phyloP scores from a whole-genome alignment of 1,140 invertebrate genomes.

The Latrodectus geometricus region DNA sequence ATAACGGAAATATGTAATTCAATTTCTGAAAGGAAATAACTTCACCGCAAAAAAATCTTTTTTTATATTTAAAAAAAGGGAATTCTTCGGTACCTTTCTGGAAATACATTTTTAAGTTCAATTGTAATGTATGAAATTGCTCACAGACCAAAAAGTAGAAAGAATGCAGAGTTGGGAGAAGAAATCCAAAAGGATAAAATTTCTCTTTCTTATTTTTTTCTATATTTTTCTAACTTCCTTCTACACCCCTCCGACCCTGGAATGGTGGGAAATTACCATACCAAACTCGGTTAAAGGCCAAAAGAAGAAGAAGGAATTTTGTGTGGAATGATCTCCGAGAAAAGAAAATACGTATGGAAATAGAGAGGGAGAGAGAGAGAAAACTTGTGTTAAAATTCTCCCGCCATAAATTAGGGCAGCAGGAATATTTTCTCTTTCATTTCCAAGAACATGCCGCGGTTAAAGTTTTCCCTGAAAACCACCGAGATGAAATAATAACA shows the following conservation, averaged over 20 bases:
- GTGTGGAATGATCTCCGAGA: constrained; percentile 18
- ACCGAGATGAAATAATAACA: no score
- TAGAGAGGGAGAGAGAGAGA: not conserved
- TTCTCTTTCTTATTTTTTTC: constrained; percentile 27
- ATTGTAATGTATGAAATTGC: constrained; percentile 42
- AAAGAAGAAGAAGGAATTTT: constrained; percentile 21
- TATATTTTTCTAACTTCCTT: not conserved
- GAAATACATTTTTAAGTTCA: constrained; percentile 6
- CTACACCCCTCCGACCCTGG: not conserved
- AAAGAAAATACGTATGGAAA: constrained; percentile 40
- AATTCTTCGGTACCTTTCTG: constrained; percentile 10
- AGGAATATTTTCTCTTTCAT: constrained; percentile 23
- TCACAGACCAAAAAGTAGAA: constrained; percentile 11
- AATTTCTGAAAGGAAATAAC: constrained; percentile 1
- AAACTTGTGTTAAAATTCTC: constrained; percentile 52
- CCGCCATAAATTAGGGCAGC: constrained; percentile 39
- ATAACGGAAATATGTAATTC: not conserved
- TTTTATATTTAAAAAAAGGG: not conserved
- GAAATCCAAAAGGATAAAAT: constrained; percentile 32
- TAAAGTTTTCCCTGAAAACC: not conserved
- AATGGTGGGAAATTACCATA: constrained; percentile 30
- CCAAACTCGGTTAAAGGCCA: constrained; percentile 37
- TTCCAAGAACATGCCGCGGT: constrained; percentile 4
- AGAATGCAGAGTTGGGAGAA: not conserved
- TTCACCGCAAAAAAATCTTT: not conserved